These are phyloP conservation scores for Pseudomyrmex dendroicus DNA, from an alignment of 1,140 invertebrate species.

Conservation along the genomic window DNA sequence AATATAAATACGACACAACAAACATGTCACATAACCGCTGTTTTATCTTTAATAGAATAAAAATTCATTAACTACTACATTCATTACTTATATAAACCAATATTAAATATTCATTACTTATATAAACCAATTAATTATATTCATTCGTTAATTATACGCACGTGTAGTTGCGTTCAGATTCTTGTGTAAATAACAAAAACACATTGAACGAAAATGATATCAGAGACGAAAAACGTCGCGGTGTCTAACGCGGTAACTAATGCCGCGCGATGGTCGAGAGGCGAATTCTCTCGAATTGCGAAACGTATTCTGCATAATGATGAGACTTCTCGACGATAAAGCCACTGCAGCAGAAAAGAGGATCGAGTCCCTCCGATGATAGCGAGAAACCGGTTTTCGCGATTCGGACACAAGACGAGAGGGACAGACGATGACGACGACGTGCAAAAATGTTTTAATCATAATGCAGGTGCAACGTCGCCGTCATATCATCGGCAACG, in stretches of 20 bases:
- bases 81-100: no score
- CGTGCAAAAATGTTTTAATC: constrained; percentile 35
- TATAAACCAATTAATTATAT: no score
- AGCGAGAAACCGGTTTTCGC: constrained; percentile 48
- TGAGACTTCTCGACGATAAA: constrained; percentile 33
- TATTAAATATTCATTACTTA: no score
- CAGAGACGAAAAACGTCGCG: no score
- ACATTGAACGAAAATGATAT: constrained; percentile 10
- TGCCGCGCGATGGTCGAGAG: not conserved
- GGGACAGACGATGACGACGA: no score
- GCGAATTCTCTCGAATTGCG: constrained; percentile 36
- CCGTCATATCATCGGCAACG: not conserved
- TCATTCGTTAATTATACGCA: no score
- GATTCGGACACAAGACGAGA: constrained; percentile 10
- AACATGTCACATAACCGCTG: not conserved
- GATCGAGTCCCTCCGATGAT: not conserved
- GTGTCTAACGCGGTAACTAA: not conserved
- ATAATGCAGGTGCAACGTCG: not conserved
- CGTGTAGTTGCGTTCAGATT: not conserved
- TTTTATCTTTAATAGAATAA: not conserved
- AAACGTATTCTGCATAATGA: constrained; percentile 51
- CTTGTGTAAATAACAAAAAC: not conserved
- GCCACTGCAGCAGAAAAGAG: not conserved
- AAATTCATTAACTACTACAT: not conserved
- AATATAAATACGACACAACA: not conserved